Evolutionary conservation across 2,888 invertebrate genomes (phyloP).

Genomic region (Anthrax anthrax): DNA sequence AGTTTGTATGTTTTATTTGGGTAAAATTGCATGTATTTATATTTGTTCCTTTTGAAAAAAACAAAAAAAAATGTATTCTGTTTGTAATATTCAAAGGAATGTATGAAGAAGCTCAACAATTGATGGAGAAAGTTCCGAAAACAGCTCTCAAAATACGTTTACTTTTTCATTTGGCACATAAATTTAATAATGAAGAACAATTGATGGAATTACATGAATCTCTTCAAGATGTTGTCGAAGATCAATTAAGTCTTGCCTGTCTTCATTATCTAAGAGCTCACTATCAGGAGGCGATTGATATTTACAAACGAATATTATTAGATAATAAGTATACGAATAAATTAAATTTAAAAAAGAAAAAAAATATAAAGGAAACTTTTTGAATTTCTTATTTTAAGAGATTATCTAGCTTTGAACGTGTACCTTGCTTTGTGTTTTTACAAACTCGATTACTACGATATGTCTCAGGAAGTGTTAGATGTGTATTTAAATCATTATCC

Average conservation of each 20-base stretch:
- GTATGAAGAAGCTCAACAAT: constrained; percentile 50
- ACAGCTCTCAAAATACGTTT: constrained; percentile 60
- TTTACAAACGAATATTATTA: constrained; percentile 83
- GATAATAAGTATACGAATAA: constrained; percentile 61
- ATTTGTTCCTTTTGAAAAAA: constrained; percentile 1
- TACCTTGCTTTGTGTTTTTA: constrained; percentile 97
- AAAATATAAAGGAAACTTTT: no score
- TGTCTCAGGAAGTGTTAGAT: constrained; percentile 91
- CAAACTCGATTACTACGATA: constrained; percentile 96
- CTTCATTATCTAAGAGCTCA: constrained; percentile 92
- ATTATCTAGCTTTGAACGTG: constrained; percentile 86
- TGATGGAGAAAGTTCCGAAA: constrained; percentile 47
- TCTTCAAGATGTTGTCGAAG: constrained; percentile 77
- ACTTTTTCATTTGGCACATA: constrained; percentile 86
- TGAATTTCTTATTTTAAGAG: no score
- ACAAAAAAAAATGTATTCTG: not conserved
- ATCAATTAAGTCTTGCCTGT: constrained; percentile 89
- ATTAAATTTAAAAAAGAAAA: not conserved
- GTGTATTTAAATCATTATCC: constrained; percentile 83
- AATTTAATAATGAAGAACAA: constrained; percentile 73
- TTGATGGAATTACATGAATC: constrained; percentile 72
- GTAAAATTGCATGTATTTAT: constrained; percentile 40
- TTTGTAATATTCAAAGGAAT: constrained; percentile 35
- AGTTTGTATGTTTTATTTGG: constrained; percentile 90
- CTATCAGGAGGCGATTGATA: constrained; percentile 97